phyloP scores from a whole-genome alignment of 2,113 vertebrate species.

The Chionis minor region DNA sequence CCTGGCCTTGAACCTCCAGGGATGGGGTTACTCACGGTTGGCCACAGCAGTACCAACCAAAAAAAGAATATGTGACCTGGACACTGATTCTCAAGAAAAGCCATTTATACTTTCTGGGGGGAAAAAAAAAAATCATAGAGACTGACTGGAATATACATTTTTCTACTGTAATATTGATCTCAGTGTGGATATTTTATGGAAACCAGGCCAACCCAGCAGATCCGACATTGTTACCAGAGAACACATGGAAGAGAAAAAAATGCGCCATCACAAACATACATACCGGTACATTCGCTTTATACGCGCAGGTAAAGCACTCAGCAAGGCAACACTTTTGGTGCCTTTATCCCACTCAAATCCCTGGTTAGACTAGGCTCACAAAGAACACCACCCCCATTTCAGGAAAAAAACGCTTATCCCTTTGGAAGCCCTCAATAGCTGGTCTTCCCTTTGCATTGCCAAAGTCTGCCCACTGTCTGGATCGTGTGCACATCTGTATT shows the following conservation, averaged over 20 bases:
- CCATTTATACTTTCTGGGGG: background rate
- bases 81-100: background rate
- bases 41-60: background rate
- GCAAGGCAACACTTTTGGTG: background rate
- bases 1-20: background rate
- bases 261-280: rapidly evolving
- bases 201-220: background rate
- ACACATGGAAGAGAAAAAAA: background rate
- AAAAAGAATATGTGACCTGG: background rate
- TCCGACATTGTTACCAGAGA: background rate
- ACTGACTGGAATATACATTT: background rate
- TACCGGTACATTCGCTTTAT: background rate
- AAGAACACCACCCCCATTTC: background rate
- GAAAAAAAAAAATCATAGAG: background rate
- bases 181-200: background rate
- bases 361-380: background rate
- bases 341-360: background rate
- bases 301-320: background rate
- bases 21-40: background rate
- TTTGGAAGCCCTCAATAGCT: background rate
- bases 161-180: background rate
- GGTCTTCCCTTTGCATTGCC: background rate
- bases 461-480: background rate
- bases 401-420: background rate
- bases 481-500: background rate